phyloP scores from a whole-genome alignment of 2,113 vertebrate species.

The Casuarius casuarius region DNA sequence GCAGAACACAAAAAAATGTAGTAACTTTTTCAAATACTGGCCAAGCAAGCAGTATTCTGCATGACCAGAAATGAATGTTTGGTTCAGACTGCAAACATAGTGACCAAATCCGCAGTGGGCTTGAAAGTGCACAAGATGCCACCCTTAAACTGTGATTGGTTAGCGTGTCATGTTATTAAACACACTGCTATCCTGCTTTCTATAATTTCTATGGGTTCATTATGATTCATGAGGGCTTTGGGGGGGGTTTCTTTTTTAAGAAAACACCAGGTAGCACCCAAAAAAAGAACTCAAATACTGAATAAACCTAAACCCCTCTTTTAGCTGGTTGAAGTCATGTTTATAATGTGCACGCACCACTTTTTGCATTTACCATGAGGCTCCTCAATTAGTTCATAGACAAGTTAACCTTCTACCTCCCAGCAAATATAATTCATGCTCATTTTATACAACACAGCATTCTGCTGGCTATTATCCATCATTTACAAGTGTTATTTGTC shows the following conservation, averaged over 20 bases:
- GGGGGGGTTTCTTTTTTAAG: background rate
- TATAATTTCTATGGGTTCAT: constrained; percentile 43
- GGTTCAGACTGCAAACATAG: background rate
- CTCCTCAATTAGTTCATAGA: constrained; percentile 80
- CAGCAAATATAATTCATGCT: constrained; percentile 80
- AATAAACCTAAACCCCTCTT: constrained; percentile 66
- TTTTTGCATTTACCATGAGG: constrained; percentile 77
- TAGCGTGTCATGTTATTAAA: constrained; percentile 15
- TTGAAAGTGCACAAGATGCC: background rate
- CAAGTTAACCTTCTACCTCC: constrained; percentile 82
- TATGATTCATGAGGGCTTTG: constrained; percentile 15
- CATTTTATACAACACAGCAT: constrained; percentile 75
- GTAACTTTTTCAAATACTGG: constrained; percentile 23
- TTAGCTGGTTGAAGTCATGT: constrained; percentile 62
- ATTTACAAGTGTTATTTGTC: constrained; percentile 86
- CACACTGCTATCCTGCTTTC: constrained; percentile 7
- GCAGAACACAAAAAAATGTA: constrained; percentile 56
- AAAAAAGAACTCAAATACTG: constrained; percentile 42
- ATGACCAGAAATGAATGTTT: constrained; percentile 35
- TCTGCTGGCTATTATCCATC: constrained; percentile 82
- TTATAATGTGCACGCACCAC: constrained; percentile 54
- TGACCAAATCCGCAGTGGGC: background rate
- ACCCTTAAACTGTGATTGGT: background rate
- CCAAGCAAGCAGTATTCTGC: constrained; percentile 30
- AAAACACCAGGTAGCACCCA: constrained; percentile 36